Conservation (phyloP, 2,113 vertebrate genomes). For the Microcebus murinus region DNA sequence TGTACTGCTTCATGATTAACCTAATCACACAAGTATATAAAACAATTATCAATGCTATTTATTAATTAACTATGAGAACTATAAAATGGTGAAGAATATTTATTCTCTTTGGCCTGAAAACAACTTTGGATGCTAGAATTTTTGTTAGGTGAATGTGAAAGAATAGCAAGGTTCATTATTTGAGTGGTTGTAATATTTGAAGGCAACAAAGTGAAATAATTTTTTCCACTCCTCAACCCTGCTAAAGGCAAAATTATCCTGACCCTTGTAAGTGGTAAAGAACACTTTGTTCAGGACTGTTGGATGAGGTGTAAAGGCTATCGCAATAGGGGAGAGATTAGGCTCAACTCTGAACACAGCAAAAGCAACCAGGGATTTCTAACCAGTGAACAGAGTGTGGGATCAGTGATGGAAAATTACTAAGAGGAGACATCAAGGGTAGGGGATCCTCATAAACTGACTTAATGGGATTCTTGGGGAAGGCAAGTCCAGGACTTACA, state of each 20-base stretch:
- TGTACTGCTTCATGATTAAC: neutral
- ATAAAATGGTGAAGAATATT: neutral
- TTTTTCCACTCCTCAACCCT: neutral
- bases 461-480: neutral
- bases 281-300: neutral
- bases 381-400: neutral
- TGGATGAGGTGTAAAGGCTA: neutral
- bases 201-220: neutral
- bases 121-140: neutral
- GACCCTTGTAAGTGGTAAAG: neutral
- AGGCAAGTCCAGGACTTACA: neutral
- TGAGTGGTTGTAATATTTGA: neutral
- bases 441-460: neutral
- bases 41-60: neutral
- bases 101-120: neutral
- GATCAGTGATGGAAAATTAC: neutral
- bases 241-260: neutral
- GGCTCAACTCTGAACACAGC: neutral
- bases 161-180: neutral
- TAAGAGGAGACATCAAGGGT: neutral
- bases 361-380: neutral
- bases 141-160: neutral
- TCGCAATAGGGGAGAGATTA: no score
- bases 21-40: neutral
- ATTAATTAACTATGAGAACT: neutral